Evolutionary conservation across 2,797 vertebrate genomes (phyloP).

Genomic region (Astyanax mexicanus): DNA sequence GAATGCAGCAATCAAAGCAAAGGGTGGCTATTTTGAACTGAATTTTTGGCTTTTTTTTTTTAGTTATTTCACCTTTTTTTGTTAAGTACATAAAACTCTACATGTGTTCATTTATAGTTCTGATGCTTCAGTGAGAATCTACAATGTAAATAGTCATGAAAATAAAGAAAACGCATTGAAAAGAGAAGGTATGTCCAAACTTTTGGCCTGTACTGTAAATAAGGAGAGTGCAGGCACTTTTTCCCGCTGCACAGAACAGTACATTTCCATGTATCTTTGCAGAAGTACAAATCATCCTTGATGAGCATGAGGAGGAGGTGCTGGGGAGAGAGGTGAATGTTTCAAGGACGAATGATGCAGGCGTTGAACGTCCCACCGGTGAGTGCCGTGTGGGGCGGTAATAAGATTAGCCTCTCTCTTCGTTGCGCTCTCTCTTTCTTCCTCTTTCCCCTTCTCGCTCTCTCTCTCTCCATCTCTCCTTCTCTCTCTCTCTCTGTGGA

Average conservation of each 20-base stretch:
- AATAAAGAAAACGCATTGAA: too few relatives aligned
- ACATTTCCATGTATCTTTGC: neutral
- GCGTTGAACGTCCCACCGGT: slow-evolving; percentile 61
- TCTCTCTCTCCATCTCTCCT: slow-evolving; percentile 58
- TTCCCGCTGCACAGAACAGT: neutral
- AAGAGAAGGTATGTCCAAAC: too few relatives aligned
- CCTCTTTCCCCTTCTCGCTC: slow-evolving; percentile 43
- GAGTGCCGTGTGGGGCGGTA: slow-evolving; percentile 71
- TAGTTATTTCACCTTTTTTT: too few relatives aligned
- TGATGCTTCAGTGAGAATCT: too few relatives aligned
- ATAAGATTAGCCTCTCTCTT: slow-evolving; percentile 77
- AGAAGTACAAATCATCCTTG: slow-evolving; percentile 31
- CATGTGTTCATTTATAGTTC: too few relatives aligned
- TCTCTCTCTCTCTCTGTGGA: slow-evolving; percentile 56
- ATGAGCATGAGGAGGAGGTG: slow-evolving; percentile 15
- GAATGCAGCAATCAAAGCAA: too few relatives aligned
- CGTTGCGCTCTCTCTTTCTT: slow-evolving; percentile 16
- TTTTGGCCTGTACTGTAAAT: too few relatives aligned
- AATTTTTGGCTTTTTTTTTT: too few relatives aligned
- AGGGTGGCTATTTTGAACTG: too few relatives aligned
- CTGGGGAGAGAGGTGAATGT: slow-evolving; percentile 28
- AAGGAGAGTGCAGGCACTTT: too few relatives aligned
- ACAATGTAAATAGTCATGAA: too few relatives aligned
- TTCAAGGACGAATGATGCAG: slow-evolving; percentile 75
- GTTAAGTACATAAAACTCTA: too few relatives aligned